Percentiles rank a stretch among this genome's conserved stretches.
phyloP scores from a whole-genome alignment of 2,797 vertebrate species.

The Mus spretus region DNA sequence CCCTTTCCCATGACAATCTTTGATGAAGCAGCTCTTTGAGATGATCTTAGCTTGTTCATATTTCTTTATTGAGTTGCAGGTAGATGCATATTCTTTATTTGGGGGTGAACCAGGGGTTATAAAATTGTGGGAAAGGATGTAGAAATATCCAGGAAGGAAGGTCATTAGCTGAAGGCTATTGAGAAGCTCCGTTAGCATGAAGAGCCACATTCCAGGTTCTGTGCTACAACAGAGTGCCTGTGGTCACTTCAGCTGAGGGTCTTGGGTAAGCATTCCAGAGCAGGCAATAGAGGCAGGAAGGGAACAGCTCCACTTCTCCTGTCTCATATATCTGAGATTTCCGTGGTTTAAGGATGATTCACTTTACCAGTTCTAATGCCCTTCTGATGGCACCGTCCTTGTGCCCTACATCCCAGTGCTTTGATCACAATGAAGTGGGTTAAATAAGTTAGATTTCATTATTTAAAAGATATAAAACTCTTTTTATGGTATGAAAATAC shows the following conservation, averaged over 20 bases:
- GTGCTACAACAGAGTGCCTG: not conserved
- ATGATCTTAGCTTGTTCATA: not conserved
- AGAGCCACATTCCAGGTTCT: not conserved
- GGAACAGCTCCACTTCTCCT: not conserved
- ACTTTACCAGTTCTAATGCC: not conserved
- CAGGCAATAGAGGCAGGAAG: not conserved
- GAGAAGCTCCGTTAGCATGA: not conserved
- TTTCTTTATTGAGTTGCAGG: not conserved
- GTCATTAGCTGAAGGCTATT: not conserved
- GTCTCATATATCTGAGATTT: not conserved
- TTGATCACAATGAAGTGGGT: not conserved
- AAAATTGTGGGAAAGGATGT: not conserved
- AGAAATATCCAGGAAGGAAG: not conserved
- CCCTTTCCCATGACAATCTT: not conserved
- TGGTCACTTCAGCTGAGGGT: not conserved
- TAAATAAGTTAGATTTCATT: not conserved
- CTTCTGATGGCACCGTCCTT: not conserved
- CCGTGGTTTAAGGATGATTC: not conserved
- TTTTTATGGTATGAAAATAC: not conserved
- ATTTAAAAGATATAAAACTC: not conserved
- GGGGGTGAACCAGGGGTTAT: not conserved
- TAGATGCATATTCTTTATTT: not conserved
- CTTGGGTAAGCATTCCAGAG: not conserved
- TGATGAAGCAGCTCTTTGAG: not conserved
- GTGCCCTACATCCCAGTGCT: not conserved